These are phyloP conservation scores for Tipula helvola DNA, from an alignment of 2,888 invertebrate genomes.

Conservation along the genomic window DNA sequence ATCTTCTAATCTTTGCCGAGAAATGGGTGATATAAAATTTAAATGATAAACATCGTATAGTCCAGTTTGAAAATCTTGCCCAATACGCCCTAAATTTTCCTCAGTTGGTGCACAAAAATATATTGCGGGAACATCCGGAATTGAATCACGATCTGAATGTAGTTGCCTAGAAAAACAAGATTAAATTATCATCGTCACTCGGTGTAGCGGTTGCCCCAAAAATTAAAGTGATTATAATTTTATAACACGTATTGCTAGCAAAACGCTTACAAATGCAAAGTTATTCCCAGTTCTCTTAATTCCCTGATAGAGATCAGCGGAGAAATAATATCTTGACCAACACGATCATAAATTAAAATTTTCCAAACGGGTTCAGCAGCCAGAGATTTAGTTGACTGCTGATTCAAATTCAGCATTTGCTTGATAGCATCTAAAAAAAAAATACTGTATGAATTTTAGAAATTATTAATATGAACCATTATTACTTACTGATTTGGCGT, in stretches of 20 bases:
- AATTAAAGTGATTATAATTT: not conserved
- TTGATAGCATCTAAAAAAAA: slow-evolving; percentile 67
- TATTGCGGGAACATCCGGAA: slow-evolving; percentile 96
- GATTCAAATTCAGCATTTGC: slow-evolving; percentile 92
- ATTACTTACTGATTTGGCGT: slow-evolving; percentile 55
- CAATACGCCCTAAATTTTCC: slow-evolving; percentile 89
- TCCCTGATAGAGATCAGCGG: slow-evolving; percentile 93
- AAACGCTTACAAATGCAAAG: slow-evolving; percentile 80
- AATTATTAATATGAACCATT: not conserved
- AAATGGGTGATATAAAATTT: slow-evolving; percentile 93
- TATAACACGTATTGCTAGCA: not conserved
- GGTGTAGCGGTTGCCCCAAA: not conserved
- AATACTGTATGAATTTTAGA: slow-evolving; percentile 10
- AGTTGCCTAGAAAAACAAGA: slow-evolving; percentile 46
- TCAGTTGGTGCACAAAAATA: slow-evolving; percentile 96
- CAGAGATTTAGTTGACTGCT: slow-evolving; percentile 58
- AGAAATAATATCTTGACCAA: slow-evolving; percentile 97
- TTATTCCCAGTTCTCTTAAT: slow-evolving; percentile 89
- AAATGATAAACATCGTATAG: slow-evolving; percentile 91
- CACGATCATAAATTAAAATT: slow-evolving; percentile 87
- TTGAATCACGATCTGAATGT: slow-evolving; percentile 79
- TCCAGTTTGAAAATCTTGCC: slow-evolving; percentile 77
- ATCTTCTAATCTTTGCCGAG: slow-evolving; percentile 87
- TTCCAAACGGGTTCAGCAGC: slow-evolving; percentile 90
- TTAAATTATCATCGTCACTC: too few species aligned